Base-by-base conservation (phyloP, 2,888 invertebrate species). In the Eupithecia dodoneata region DNA sequence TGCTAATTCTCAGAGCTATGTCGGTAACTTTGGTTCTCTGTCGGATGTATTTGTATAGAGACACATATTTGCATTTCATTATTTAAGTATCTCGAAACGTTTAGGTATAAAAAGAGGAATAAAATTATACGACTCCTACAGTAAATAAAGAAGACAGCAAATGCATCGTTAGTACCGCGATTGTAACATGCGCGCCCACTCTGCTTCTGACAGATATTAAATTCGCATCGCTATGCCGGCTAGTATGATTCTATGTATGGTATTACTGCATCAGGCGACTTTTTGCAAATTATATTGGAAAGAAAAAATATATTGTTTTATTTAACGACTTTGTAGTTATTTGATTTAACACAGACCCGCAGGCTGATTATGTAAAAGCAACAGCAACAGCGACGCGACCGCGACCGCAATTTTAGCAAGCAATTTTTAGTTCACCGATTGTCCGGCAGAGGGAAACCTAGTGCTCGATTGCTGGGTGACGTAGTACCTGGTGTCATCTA, bases 171-270 rank as follows among this genome's bases (percentile, higher is more conserved):
- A 81, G 65, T 72, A 76, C 82, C 73, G 69, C 71, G 82, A 75
- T 82, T 76, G 76, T 80, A 90, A 79, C 84, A 82, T 85, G 83
- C 82, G 85, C 81, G 87, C 85, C 88, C 89, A 88, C 90, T 86
- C 92, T 93, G 93, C 77, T 86, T 85, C 89, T 93, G 94, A 93
- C 94, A 94, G 93, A 93, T 94, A 94, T 94, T 94, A 94, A 94
- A 94, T 93, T 92, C 93, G 89, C 91, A 92, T 93, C 91, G 81
- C 78, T 73, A 83, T 83, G 90, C 89, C 91, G 92, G 89, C 92
- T 72, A 63, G 70, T 66, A 55, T 71, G 65, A 73, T 59, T 63
- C 15, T 88, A 90, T 92, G 90, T 92, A 91, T 89, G 44, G 15
- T 45, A 69, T 44, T 85, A 88, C 88, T 74, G 71, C 30, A 74